Evolutionary conservation across 2,797 vertebrate genomes (phyloP).

Genomic region (Chiloscyllium punctatum): DNA sequence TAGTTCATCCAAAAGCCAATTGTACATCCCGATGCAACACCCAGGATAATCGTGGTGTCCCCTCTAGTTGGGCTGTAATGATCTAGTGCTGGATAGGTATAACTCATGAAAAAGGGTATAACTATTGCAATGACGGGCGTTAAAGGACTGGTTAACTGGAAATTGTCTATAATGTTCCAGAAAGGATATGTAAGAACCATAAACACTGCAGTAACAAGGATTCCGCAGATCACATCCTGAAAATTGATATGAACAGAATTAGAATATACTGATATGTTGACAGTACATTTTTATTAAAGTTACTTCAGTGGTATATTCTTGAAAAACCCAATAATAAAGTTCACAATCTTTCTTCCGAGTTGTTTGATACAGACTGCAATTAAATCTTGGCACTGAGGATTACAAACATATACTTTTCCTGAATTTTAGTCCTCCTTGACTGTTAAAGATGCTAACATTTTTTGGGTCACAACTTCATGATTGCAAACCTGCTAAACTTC

Average conservation of each 20-base stretch:
- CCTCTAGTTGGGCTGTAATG: conserved; percentile 83
- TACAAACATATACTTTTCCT: neutral
- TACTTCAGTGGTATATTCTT: neutral
- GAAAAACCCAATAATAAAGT: neutral
- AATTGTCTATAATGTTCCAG: conserved; percentile 72
- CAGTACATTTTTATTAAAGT: neutral
- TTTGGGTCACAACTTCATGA: neutral
- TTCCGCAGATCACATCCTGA: conserved; percentile 84
- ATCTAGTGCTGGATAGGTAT: conserved; percentile 79
- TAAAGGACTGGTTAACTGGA: conserved; percentile 68
- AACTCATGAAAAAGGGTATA: conserved; percentile 71
- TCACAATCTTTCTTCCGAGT: neutral
- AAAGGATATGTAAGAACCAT: conserved; percentile 65
- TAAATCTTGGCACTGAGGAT: neutral
- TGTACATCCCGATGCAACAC: conserved; percentile 64
- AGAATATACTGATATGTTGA: neutral
- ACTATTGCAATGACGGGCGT: conserved; percentile 64
- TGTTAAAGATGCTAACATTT: neutral
- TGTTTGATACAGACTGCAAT: neutral
- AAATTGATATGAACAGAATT: conserved; percentile 37
- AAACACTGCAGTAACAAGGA: conserved; percentile 62
- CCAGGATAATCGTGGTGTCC: conserved; percentile 83
- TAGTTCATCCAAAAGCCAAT: conserved; percentile 80
- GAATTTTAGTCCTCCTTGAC: neutral
- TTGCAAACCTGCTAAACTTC: neutral